Evolutionary conservation across 2,113 vertebrate species (phyloP).

Genomic region (Dasyornis broadbenti): DNA sequence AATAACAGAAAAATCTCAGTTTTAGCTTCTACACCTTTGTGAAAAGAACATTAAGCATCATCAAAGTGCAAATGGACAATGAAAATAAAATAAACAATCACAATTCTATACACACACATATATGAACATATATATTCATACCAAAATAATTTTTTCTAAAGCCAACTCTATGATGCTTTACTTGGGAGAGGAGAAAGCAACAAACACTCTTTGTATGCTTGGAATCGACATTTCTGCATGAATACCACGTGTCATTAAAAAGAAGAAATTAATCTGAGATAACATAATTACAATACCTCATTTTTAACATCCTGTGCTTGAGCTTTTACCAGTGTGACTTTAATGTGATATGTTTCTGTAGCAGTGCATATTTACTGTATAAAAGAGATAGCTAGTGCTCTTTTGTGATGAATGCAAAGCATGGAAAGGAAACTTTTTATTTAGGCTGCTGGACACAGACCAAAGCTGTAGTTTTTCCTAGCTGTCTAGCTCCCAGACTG

Average conservation of each 20-base stretch:
- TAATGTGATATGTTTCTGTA: neutral
- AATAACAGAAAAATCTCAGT: neutral
- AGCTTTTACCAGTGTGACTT: neutral
- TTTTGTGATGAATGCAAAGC: constrained; percentile 36
- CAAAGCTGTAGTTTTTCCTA: constrained; percentile 67
- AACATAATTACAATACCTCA: neutral
- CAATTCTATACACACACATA: neutral
- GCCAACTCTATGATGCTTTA: neutral
- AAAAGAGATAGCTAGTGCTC: neutral
- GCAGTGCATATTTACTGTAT: neutral
- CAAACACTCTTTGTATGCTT: neutral
- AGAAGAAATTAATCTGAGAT: neutral
- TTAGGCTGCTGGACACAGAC: constrained; percentile 64
- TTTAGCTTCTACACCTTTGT: neutral
- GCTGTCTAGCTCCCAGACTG: constrained; percentile 68
- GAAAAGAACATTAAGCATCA: neutral
- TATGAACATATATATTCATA: neutral
- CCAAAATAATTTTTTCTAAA: neutral
- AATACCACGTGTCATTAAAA: neutral
- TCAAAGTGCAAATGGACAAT: neutral
- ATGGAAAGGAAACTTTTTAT: constrained; percentile 69
- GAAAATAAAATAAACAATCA: neutral
- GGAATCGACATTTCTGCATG: neutral
- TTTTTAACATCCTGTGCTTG: neutral
- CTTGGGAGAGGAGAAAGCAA: neutral